Evolutionary conservation across 2,797 vertebrate genomes (phyloP).

Genomic region (Schizopygopsis malacanthus): DNA sequence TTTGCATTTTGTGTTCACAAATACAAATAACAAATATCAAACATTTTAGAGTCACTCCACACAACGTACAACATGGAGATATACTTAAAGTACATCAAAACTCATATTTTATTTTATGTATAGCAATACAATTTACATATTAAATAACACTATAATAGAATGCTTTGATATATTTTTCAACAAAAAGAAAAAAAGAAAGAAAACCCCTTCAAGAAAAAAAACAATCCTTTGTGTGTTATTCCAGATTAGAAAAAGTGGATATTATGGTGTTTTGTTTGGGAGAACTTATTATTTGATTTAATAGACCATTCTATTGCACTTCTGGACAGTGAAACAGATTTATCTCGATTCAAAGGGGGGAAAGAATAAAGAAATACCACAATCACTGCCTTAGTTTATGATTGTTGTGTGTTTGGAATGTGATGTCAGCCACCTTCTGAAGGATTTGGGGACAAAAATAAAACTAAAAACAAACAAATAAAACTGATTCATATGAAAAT

Average conservation of each 20-base stretch:
- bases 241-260: slow-evolving; percentile 87
- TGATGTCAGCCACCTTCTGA: slow-evolving; percentile 80
- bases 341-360: slow-evolving; percentile 43
- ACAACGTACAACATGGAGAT: slow-evolving; percentile 56
- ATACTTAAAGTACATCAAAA: slow-evolving; percentile 92
- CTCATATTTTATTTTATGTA: slow-evolving; percentile 99
- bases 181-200: slow-evolving; percentile 84
- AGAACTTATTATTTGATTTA: slow-evolving; percentile 81
- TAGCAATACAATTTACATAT: slow-evolving; percentile 99
- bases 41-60: slow-evolving; percentile 20
- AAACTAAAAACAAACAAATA: slow-evolving; percentile 84
- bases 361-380: slow-evolving; percentile 75
- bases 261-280: slow-evolving; percentile 75
- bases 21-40: background rate
- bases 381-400: slow-evolving; percentile 84
- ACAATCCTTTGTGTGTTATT: slow-evolving; percentile 69
- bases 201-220: slow-evolving; percentile 80
- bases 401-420: slow-evolving; percentile 74
- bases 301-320: slow-evolving; percentile 84
- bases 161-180: slow-evolving; percentile 95
- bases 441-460: slow-evolving; percentile 78
- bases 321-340: slow-evolving; percentile 78
- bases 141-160: slow-evolving; percentile 99
- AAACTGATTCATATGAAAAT: slow-evolving; percentile 91
- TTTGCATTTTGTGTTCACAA: background rate